Evolutionary conservation across 2,888 invertebrate genomes (phyloP).

Genomic region (Petrophora chlorosata): DNA sequence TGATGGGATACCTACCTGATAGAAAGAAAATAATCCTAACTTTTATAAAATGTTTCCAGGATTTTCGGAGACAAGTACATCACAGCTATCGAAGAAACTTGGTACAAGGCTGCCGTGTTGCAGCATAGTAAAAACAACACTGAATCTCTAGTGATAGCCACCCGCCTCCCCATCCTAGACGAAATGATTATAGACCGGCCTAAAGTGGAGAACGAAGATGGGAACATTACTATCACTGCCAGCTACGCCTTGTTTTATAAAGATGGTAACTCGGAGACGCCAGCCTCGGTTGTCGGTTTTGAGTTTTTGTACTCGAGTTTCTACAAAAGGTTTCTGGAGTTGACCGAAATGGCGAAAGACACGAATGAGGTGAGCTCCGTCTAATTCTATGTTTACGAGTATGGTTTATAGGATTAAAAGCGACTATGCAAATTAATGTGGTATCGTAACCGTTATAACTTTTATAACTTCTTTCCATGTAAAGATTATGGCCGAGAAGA

Average conservation of each 20-base stretch:
- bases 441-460: too few relatives aligned
- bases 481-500: too few relatives aligned
- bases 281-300: conserved; percentile 95
- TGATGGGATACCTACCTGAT: too few relatives aligned
- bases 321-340: conserved; percentile 87
- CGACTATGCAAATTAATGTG: too few relatives aligned
- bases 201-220: conserved; percentile 63
- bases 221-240: conserved; percentile 88
- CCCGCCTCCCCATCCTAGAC: conserved; percentile 84
- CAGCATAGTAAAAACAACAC: conserved; percentile 89
- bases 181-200: conserved; percentile 59
- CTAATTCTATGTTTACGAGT: too few relatives aligned
- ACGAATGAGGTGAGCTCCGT: conserved; percentile 14
- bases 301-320: conserved; percentile 90
- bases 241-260: conserved; percentile 93
- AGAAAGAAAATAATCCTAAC: background rate
- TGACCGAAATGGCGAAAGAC: conserved; percentile 62
- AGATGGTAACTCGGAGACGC: conserved; percentile 89
- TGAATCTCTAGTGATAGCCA: conserved; percentile 90
- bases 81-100: conserved; percentile 93
- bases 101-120: conserved; percentile 95
- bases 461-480: too few relatives aligned
- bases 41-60: conserved; percentile 58
- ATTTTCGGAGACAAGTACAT: conserved; percentile 90
- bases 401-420: too few relatives aligned